A percentile compares a stretch with the other conserved stretches of the same genome.
These are phyloP conservation scores for Hydrocynus forskahlii DNA, from an alignment of 2,797 vertebrate species.

Conservation along the genomic window DNA sequence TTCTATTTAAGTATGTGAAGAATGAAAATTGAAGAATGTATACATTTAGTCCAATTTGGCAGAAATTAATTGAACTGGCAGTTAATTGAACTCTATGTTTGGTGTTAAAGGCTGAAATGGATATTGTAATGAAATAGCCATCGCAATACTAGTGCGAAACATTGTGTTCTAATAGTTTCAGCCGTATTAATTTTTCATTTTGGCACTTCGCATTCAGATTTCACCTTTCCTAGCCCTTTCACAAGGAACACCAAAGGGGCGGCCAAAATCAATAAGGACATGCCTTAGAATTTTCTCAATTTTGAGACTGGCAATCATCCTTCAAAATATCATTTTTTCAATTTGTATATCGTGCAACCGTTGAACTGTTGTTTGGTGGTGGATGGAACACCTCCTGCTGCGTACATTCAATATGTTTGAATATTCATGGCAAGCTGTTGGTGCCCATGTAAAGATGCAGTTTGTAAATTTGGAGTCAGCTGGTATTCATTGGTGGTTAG, in stretches of 20 bases:
- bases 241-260: background rate
- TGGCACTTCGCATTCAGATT: background rate
- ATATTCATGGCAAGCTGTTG: slow-evolving; percentile 53
- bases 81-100: too few relatives aligned
- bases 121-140: too few relatives aligned
- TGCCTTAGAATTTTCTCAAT: background rate
- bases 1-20: too few relatives aligned
- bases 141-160: too few relatives aligned
- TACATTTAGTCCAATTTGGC: too few relatives aligned
- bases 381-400: slow-evolving; percentile 9
- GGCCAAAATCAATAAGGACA: background rate
- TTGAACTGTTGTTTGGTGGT: slow-evolving; percentile 18
- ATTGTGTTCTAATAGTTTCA: too few relatives aligned
- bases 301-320: background rate
- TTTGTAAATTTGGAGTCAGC: slow-evolving; percentile 41
- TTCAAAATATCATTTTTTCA: background rate
- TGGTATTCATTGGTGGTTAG: slow-evolving; percentile 38
- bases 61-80: too few relatives aligned
- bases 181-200: background rate
- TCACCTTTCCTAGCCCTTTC: background rate
- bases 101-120: too few relatives aligned
- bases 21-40: too few relatives aligned
- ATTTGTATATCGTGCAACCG: slow-evolving; percentile 2
- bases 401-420: slow-evolving; percentile 35
- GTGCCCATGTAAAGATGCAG: slow-evolving; percentile 25